Base-by-base conservation (phyloP, 1,140 invertebrate species). In the Panagrolaimus sp. region DNA sequence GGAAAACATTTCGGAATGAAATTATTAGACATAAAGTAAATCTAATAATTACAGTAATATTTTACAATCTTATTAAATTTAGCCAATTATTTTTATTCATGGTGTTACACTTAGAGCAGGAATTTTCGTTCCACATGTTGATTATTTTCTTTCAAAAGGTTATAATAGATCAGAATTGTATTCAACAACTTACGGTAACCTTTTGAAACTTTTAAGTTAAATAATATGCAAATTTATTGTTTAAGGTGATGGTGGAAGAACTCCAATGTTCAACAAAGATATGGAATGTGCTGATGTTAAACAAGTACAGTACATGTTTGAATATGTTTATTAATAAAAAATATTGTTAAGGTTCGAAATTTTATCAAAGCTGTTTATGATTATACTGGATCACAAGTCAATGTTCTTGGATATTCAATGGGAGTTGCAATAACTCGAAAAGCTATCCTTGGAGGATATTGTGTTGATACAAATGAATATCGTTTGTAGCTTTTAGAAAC, bases 181-280 rank as follows among this genome's bases (percentile, higher is more conserved):
- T 70, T 81, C 71, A n/a, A 82, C 80, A 5, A 82, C 80, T 4
- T 82, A 82, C 66, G 80, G 80, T 44, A 81, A 83, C 63, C 80
- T 10, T 70, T 82, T 12, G 81, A 82, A 7, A 77, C 82, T 26
- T 82, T 82, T 81, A 73, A 81, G 14, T 83, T 81, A 55, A 68
- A 70, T 69, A 80, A 83, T 71, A 65, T 80, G 10, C 82, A 82
- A 72, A 65, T 76, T 68, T 79, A 80, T 17, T 17, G 63, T 64
- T 24, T 38, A 38, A 38, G 67, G 69, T 24, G 73, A 74, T 64
- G 73, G 68, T 17, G 73, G 73, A 1, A 15, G 26, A n/a, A 71
- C 69, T 12, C 52, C 67, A 4, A 58, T 74, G 12, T 76, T 71
- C 26, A 43, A 17, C 17, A 75, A 75, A 38, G 17, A 45, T 48